Base-by-base conservation (phyloP, 2,113 vertebrate species). In the Callocephalon fimbriatum region DNA sequence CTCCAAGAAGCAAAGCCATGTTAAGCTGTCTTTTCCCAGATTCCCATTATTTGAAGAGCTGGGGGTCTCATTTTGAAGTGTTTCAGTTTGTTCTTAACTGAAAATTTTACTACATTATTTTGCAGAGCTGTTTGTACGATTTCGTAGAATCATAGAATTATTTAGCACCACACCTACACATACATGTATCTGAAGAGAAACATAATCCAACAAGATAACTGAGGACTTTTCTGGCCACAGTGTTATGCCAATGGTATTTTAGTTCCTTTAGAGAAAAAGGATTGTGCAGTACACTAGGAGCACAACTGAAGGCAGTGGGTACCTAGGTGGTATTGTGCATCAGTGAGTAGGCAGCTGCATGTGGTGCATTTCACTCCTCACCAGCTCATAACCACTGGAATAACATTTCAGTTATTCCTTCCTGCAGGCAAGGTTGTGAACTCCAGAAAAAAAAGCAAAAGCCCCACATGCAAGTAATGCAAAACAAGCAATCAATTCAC, bases 351-450 rank as follows among this genome's bases (percentile, higher is more conserved):
- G 44, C 84, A 94, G 67, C 65, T 86, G 75, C 80, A 73, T 0
- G 0, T 25, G 62, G 62, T 67, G 29, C 32, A 2, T 93, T 96
- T 95, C 82, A 89, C 79, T 76, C 44, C 42, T 74, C 56, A 70
- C 23, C 73, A 79, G 51, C 50, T 87, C 32, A 37, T 32, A 95
- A 75, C 45, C 15, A 22, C 32, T 70, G 7, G 38, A 88, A 70
- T 70, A 88, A 82, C 25, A 76, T 95, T 74, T 93, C 53, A 90
- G 0, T 86, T 95, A 79, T 88, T 82, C 15, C 50, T 85, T 79
- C 50, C 61, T 73, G 42, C 56, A 71, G 65, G 83, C 18, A 62
- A 68, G 62, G 62, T 74, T 71, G 45, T 86, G 48, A 96, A 71
- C 83, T 67, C 66, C 59, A 78, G 61, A 44, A 68, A 85, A 95